Conservation (phyloP, 2,888 invertebrate species). For the Drosophila quinaria region DNA sequence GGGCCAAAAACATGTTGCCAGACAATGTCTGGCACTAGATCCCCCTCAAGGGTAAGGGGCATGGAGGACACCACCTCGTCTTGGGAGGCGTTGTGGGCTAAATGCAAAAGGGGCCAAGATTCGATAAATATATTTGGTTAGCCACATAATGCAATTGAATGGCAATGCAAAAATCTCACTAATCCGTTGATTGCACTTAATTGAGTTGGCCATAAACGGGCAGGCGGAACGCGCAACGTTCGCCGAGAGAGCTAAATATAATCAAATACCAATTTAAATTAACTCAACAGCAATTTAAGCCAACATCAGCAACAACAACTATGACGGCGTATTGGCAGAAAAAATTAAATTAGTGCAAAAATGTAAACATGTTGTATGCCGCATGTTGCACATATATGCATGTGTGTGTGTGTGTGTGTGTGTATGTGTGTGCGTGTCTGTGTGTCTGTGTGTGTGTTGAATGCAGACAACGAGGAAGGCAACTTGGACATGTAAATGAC, state of each 20-base stretch:
- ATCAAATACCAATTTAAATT: slow-evolving; percentile 82
- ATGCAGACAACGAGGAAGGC: slow-evolving; percentile 60
- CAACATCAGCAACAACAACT: slow-evolving; percentile 41
- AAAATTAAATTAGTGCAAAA: slow-evolving; percentile 81
- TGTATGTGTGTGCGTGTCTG: slow-evolving; percentile 4
- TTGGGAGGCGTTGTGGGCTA: slow-evolving; percentile 42
- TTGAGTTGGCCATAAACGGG: slow-evolving; percentile 81
- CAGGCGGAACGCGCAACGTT: slow-evolving; percentile 53
- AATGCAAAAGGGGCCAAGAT: slow-evolving; percentile 32
- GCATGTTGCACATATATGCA: slow-evolving; percentile 32
- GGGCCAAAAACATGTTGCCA: slow-evolving; percentile 69
- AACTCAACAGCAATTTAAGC: slow-evolving; percentile 81
- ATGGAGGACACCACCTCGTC: slow-evolving; percentile 8
- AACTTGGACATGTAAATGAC: slow-evolving; percentile 78
- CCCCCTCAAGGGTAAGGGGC: too few relatives aligned
- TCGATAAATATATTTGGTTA: slow-evolving; percentile 55
- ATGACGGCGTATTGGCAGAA: slow-evolving; percentile 59
- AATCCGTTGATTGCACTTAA: slow-evolving; percentile 80
- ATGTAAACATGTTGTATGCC: slow-evolving; percentile 75
- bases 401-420: too few relatives aligned
- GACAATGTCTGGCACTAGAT: slow-evolving; percentile 37
- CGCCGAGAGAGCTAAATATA: slow-evolving; percentile 72
- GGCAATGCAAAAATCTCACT: slow-evolving; percentile 69
- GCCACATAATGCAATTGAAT: slow-evolving; percentile 68
- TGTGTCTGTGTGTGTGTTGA: slow-evolving; percentile 18